phyloP scores from a whole-genome alignment of 2,888 invertebrate species.

The Aquatica leii region DNA sequence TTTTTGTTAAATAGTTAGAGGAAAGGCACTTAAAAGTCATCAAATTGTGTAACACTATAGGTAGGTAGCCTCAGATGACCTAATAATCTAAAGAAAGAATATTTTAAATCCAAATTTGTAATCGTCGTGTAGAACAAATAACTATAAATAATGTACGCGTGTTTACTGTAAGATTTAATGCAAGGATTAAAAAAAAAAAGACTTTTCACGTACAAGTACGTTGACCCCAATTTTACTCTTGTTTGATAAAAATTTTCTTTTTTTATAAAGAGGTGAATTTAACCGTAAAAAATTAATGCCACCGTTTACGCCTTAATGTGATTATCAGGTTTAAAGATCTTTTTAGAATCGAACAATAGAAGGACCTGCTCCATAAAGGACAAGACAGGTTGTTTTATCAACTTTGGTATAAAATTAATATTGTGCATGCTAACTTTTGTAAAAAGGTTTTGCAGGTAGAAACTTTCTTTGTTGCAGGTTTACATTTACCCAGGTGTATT shows the following conservation, averaged over 20 bases:
- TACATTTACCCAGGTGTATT: constrained; percentile 23
- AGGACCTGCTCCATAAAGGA: constrained; percentile 18
- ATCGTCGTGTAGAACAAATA: background rate
- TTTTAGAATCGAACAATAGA: constrained; percentile 5
- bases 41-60: constrained; percentile 1
- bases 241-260: too few relatives aligned
- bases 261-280: background rate
- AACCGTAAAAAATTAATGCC: constrained; percentile 5
- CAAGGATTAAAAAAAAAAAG: constrained; percentile 5
- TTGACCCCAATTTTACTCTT: background rate
- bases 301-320: constrained; percentile 6
- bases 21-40: constrained; percentile 14
- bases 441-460: constrained; percentile 25
- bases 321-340: constrained; percentile 7
- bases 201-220: background rate
- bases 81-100: background rate
- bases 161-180: constrained; percentile 1
- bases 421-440: constrained; percentile 25
- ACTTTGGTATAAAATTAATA: constrained; percentile 22
- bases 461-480: constrained; percentile 21
- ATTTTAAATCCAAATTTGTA: constrained; percentile 3
- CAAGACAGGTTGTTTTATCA: constrained; percentile 15
- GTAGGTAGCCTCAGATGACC: background rate
- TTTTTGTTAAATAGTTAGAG: constrained; percentile 6
- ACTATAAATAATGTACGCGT: constrained; percentile 1